Evolutionary conservation across 2,113 vertebrate species (phyloP), one percentile per base, ranked within the genome.

Genomic region (Melospiza melodia): DNA sequence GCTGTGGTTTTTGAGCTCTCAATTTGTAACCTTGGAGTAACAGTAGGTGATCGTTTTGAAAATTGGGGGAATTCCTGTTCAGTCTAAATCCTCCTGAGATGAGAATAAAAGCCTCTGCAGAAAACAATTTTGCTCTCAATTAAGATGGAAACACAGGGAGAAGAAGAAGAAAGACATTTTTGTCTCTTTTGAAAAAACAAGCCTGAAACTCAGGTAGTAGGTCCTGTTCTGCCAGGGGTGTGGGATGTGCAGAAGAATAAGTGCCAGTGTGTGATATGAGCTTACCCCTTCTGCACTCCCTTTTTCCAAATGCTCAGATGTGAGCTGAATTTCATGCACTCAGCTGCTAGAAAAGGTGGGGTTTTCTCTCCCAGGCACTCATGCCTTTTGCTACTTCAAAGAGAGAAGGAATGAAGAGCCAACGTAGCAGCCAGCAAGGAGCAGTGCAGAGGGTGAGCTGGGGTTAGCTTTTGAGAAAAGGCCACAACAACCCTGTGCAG

Each of bases 381-480:
- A 55, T 12, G 8, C 18, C 10, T 84, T 63, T 44, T 79, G 35
- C 54, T 69, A 54, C 23, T 73, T 62, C 55, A 52, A 43, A 83
- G 49, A 27, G 54, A 58, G 79, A 39, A 20, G 49, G 19, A 83
- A 85, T 3, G 12, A 67, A 31, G 12, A 41, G 73, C 24, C 1
- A 1, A 7, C 0, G 0, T 2, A 41, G 18, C n/a, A 58, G 41
- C n/a, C 31, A 44, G 33, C 4, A 10, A 83, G 28, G 41, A 8
- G 23, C 9, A 55, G 51, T 1, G 9, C 55, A 49, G 62, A 54
- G 58, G 58, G 43, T 22, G 54, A 80, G 2, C 4, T 31, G 43
- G 35, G n/a, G 37, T 62, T 35, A 20, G 16, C 4, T 9, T 67
- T 9, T 22, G 52, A 33, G 62, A 39, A 71, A 49, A 87, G n/a